Conservation (phyloP, 2,888 invertebrate genomes). For the Drosophila acutilabella region DNA sequence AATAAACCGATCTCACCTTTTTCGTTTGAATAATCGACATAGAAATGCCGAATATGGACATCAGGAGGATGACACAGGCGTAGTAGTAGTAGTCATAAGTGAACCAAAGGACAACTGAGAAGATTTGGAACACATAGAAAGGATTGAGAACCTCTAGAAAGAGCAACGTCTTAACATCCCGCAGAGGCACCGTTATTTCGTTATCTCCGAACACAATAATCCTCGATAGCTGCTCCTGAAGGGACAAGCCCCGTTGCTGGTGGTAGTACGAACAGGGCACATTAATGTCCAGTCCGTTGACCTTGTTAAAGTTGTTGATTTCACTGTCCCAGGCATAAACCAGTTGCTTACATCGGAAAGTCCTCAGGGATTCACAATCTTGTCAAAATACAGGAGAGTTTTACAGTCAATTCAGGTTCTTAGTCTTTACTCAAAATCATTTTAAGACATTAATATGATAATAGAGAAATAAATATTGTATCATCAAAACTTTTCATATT, state of each 20-base stretch:
- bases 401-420: background rate
- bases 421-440: background rate
- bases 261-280: conserved; percentile 83
- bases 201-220: conserved; percentile 93
- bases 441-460: too few relatives aligned
- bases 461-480: too few relatives aligned
- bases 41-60: conserved; percentile 93
- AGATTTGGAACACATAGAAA: conserved; percentile 97
- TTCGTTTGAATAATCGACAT: conserved; percentile 94
- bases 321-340: conserved; percentile 92
- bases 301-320: conserved; percentile 88
- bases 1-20: conserved; percentile 86
- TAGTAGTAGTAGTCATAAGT: conserved; percentile 96
- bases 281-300: conserved; percentile 90
- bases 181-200: conserved; percentile 92
- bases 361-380: conserved; percentile 87
- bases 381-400: conserved; percentile 4
- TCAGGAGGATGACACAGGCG: conserved; percentile 93
- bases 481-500: too few relatives aligned
- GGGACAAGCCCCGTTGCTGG: conserved; percentile 80
- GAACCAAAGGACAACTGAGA: conserved; percentile 95
- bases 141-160: conserved; percentile 95
- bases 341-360: conserved; percentile 94
- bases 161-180: conserved; percentile 89
- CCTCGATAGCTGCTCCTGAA: conserved; percentile 85